Evolutionary conservation across 2,888 invertebrate species (phyloP).

Genomic region (Alviniconcha strummeri): DNA sequence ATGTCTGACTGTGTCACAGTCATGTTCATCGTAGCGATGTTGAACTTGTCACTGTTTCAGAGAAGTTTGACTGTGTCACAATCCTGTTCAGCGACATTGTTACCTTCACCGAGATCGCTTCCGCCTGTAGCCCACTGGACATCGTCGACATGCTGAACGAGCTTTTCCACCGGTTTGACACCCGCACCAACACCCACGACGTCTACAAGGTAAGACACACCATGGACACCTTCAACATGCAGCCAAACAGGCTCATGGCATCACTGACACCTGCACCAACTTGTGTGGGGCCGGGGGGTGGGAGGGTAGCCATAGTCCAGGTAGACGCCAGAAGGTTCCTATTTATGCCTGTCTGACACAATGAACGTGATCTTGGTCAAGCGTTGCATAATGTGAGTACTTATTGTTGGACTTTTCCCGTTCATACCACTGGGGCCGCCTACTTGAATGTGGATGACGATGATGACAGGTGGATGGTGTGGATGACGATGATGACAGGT

Average conservation of each 20-base stretch:
- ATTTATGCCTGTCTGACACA: background rate
- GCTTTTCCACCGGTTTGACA: slow-evolving; percentile 62
- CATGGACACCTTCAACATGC: background rate
- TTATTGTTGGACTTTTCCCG: too few species aligned
- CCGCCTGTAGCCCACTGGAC: slow-evolving; percentile 57
- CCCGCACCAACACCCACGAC: slow-evolving; percentile 51
- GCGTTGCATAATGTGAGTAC: too few species aligned
- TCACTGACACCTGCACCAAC: background rate
- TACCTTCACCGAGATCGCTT: slow-evolving; percentile 62
- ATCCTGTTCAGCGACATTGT: slow-evolving; percentile 68
- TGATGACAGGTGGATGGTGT: background rate
- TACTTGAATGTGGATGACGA: background rate
- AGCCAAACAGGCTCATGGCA: background rate
- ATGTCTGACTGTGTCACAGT: slow-evolving; percentile 12
- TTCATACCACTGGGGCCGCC: too few species aligned
- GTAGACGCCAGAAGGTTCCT: background rate
- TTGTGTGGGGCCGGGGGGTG: too few species aligned
- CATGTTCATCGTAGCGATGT: background rate
- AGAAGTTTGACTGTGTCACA: slow-evolving; percentile 59
- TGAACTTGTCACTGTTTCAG: slow-evolving; percentile 38
- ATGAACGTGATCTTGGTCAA: too few species aligned
- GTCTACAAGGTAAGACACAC: slow-evolving; percentile 58
- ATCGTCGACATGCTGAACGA: slow-evolving; percentile 63
- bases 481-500: background rate
- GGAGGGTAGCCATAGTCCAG: too few species aligned